Evolutionary conservation across 2,113 vertebrate genomes (phyloP), one percentile per base, ranked within the genome.

Genomic region (Manacus vitellinus): DNA sequence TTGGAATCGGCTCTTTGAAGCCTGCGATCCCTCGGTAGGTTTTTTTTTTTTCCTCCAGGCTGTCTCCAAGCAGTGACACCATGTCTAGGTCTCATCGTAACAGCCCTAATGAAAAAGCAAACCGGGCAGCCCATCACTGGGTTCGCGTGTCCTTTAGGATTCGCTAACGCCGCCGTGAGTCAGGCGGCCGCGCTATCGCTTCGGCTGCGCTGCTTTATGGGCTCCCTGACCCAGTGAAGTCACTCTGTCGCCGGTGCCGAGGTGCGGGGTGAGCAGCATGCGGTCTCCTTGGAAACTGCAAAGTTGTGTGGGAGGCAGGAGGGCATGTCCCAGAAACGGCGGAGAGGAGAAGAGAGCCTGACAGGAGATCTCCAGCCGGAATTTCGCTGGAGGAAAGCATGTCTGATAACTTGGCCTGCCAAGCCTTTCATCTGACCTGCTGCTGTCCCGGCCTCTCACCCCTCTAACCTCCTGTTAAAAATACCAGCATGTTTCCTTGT

Each of bases 1-100:
- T 95, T 95, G 70, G 92, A 79, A 94, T 76, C 7, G 0, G 56
- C 66, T 92, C 94, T 97, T 96, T 94, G 90, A 93, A 87, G 63
- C 43, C 66, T 24, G 43, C 1, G 2, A 49, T 96, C 91, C 95
- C 1, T 0, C 33, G 10, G 76, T 35, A 8, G 5, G 12, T 4
- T 65, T 75, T 95, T 66, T 95, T 66, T 92, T 14, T 41, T 43
- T 8, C 5, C 94, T 96, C 70, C 7, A 62, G 85, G 63, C 95
- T 95, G 79, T 96, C 93, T 98, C 83, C 95, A 67, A 55, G 95
- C 72, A 91, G 92, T 97, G 95, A 97, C 95, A 96, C 68, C 39
- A 96, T 92, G 96, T 97, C 97, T 97, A 91, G 91, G 75, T 79
- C 95, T 78, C 92, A 67, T 96, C 51, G 92, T 94, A 94, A 95